Evolutionary conservation across 2,888 invertebrate genomes (phyloP).

Genomic region (Oscheius sp.): DNA sequence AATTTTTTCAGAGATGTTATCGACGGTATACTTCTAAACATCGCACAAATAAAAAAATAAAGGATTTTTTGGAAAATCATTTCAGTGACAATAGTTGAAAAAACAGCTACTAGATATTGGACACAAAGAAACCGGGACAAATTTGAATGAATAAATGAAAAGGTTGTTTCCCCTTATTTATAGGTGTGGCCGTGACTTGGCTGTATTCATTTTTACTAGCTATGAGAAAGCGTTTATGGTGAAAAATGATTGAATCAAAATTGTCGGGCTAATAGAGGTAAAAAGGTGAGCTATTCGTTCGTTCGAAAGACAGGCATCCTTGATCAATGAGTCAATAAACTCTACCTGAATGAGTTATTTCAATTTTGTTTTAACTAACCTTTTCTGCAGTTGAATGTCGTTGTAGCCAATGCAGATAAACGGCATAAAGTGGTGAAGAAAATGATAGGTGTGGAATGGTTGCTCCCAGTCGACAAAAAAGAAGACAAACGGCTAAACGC

Average conservation of each 20-base stretch:
- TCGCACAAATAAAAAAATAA: too few relatives aligned
- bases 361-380: not conserved
- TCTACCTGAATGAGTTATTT: not conserved
- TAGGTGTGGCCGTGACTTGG: too few relatives aligned
- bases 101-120: too few relatives aligned
- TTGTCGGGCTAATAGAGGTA: not conserved
- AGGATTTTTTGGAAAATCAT: too few relatives aligned
- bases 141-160: too few relatives aligned
- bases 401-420: slow-evolving; percentile 18
- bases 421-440: slow-evolving; percentile 2
- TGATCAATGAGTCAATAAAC: not conserved
- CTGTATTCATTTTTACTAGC: too few relatives aligned
- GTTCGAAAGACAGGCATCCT: not conserved
- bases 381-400: not conserved
- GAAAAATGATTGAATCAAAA: slow-evolving; percentile 14
- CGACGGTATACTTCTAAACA: too few relatives aligned
- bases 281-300: not conserved
- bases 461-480: slow-evolving; percentile 37
- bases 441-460: not conserved
- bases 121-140: too few relatives aligned
- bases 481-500: slow-evolving; percentile 48
- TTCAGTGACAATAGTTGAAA: too few relatives aligned
- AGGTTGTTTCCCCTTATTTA: too few relatives aligned
- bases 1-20: too few relatives aligned
- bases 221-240: too few relatives aligned